phyloP scores from a whole-genome alignment of 2,888 invertebrate species.

The Apamea monoglypha region DNA sequence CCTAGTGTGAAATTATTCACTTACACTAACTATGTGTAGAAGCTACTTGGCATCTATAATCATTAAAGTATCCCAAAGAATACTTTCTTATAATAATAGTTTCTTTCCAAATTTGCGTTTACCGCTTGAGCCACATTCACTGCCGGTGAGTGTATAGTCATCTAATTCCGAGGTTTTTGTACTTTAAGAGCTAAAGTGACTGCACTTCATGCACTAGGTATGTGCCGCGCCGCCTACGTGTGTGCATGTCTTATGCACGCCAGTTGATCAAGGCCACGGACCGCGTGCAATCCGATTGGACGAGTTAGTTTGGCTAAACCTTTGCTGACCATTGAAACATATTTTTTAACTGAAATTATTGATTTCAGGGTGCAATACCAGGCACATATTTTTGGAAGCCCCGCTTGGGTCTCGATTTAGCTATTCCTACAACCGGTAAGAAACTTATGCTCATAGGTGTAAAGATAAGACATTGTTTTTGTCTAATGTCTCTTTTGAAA shows the following conservation, averaged over 20 bases:
- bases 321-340: background rate
- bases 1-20: background rate
- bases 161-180: background rate
- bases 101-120: too few species aligned
- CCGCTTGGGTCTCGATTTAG: conserved; percentile 72
- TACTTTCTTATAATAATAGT: background rate
- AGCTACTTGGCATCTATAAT: background rate
- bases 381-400: conserved; percentile 76
- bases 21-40: background rate
- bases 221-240: too few species aligned
- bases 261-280: background rate
- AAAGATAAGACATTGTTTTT: background rate
- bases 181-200: background rate
- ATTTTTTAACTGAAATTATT: background rate
- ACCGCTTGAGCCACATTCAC: background rate
- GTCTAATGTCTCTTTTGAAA: background rate
- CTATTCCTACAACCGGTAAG: conserved; percentile 71
- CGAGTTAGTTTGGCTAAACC: background rate
- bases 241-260: background rate
- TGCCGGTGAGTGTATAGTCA: background rate
- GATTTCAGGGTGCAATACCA: conserved; percentile 68
- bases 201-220: background rate
- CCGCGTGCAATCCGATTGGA: background rate
- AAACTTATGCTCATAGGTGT: conserved; percentile 1
- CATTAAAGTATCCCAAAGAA: background rate